Conservation (phyloP, 2,113 vertebrate species). For the Rhizomys pruinosus region DNA sequence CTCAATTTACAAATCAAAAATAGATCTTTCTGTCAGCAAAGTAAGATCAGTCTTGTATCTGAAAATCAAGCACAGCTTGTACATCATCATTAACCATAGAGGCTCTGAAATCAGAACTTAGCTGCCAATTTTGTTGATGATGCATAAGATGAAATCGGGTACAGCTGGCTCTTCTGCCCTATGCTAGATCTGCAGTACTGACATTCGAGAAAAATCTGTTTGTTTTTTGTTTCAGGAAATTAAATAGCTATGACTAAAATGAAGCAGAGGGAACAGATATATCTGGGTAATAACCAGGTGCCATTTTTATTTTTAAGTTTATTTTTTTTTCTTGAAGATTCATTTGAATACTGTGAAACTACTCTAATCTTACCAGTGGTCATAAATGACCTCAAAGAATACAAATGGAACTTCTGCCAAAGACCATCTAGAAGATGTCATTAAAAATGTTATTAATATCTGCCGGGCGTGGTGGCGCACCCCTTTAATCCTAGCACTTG, state of each 20-base stretch:
- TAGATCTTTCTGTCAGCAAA: constrained; percentile 82
- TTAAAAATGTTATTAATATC: too few relatives aligned
- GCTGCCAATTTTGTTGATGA: constrained; percentile 84
- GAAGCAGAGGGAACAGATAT: constrained; percentile 78
- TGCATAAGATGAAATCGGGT: constrained; percentile 79
- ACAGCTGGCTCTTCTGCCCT: constrained; percentile 81
- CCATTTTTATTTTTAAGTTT: constrained; percentile 76
- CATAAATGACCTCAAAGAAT: constrained; percentile 49
- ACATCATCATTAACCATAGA: constrained; percentile 81
- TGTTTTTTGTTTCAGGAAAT: constrained; percentile 81
- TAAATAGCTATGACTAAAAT: constrained; percentile 81
- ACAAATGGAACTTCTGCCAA: background rate
- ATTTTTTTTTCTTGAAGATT: constrained; percentile 53
- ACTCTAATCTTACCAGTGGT: background rate
- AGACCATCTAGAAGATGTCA: background rate
- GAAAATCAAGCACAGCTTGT: constrained; percentile 83
- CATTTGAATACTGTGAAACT: background rate
- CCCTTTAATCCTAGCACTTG: too few relatives aligned
- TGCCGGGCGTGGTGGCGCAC: too few relatives aligned
- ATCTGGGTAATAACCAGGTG: constrained; percentile 79
- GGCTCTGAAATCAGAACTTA: constrained; percentile 81
- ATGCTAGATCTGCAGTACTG: constrained; percentile 76
- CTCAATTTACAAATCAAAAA: constrained; percentile 53
- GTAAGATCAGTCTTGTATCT: constrained; percentile 77
- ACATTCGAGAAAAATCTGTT: constrained; percentile 82